Evolutionary conservation across 2,888 invertebrate species (phyloP).

Genomic region (Ctena decussata): DNA sequence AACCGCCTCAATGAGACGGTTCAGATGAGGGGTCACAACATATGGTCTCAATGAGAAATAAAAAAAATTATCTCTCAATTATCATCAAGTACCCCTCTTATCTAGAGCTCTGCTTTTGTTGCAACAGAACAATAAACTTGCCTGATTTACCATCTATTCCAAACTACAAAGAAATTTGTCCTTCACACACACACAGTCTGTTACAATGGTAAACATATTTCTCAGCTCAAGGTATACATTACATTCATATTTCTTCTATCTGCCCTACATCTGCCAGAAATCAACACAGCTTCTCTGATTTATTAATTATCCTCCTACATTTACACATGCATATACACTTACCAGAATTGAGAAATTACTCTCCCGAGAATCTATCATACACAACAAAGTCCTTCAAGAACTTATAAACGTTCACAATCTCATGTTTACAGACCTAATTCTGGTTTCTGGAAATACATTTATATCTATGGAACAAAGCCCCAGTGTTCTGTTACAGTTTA

Average conservation of each 20-base stretch:
- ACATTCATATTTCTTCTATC: slow-evolving; percentile 6
- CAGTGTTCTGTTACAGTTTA: background rate
- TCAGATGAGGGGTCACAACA: no score
- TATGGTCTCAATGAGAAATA: no score
- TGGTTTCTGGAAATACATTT: background rate
- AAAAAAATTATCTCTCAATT: no score
- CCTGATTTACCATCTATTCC: no score
- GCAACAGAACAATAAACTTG: no score
- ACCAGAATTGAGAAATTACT: background rate
- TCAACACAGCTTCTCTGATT: background rate
- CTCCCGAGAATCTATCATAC: background rate
- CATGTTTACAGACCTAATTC: background rate
- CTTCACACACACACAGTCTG: no score
- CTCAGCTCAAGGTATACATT: background rate
- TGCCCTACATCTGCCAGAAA: background rate
- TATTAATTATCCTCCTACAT: background rate
- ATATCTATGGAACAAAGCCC: background rate
- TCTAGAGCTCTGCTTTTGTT: no score
- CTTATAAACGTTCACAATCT: background rate
- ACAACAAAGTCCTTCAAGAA: background rate
- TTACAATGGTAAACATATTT: background rate
- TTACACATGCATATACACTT: background rate
- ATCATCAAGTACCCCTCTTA: no score
- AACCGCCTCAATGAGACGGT: no score
- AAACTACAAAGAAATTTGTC: no score